Conservation (phyloP, 1,140 invertebrate genomes). For the Mercenaria mercenaria region DNA sequence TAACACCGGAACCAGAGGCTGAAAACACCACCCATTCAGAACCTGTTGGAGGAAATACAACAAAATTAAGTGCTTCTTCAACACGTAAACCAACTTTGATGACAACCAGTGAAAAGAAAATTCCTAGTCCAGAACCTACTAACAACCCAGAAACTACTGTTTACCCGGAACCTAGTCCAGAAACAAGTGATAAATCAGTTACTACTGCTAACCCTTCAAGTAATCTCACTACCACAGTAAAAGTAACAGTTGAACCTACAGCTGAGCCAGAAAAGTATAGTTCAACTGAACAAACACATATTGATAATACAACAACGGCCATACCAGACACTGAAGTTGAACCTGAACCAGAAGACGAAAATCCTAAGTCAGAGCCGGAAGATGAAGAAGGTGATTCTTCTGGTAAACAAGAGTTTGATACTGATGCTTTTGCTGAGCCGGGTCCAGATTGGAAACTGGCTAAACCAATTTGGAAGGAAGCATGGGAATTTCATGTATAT, state of each 20-base stretch:
- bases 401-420: conserved; percentile 13
- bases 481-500: conserved; percentile 96
- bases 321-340: not conserved
- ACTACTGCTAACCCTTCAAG: not conserved
- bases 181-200: not conserved
- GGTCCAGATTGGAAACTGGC: conserved; percentile 80
- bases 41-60: not conserved
- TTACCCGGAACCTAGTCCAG: not conserved
- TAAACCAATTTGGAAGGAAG: conserved; percentile 88
- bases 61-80: not conserved
- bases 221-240: not conserved
- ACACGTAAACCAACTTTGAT: not conserved
- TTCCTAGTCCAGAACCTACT: not conserved
- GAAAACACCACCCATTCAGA: not conserved
- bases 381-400: not conserved
- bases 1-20: not conserved
- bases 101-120: not conserved
- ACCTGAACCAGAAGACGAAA: not conserved
- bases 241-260: conserved; percentile 15
- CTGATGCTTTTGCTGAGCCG: conserved; percentile 69
- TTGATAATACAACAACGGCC: not conserved
- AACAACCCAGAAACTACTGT: not conserved
- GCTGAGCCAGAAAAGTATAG: conserved; percentile 8
- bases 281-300: not conserved
- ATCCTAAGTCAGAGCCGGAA: not conserved